These are phyloP conservation scores for Gallinago stenura DNA, from an alignment of 2,797 vertebrate species.

Conservation along the genomic window DNA sequence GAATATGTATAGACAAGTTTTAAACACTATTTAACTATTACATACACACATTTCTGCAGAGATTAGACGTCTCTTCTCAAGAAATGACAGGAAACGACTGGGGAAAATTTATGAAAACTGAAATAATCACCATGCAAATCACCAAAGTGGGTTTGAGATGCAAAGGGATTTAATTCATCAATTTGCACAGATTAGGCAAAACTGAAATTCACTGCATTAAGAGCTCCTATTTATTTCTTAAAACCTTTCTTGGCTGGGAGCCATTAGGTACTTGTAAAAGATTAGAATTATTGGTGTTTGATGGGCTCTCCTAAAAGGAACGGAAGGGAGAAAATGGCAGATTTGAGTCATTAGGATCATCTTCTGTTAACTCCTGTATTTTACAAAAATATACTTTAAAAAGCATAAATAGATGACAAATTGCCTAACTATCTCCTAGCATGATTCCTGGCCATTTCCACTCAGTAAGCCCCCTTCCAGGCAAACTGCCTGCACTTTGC, in stretches of 20 bases:
- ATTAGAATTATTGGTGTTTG: constrained; percentile 71
- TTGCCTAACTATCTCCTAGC: constrained; percentile 6
- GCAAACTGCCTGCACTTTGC: background rate
- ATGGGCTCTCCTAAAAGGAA: constrained; percentile 64
- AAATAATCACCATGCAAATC: constrained; percentile 70
- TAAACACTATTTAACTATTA: background rate
- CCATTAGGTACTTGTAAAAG: constrained; percentile 71
- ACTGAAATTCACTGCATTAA: constrained; percentile 74
- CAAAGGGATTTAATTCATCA: constrained; percentile 75
- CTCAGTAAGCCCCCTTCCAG: background rate
- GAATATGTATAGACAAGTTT: background rate
- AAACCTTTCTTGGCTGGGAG: constrained; percentile 73
- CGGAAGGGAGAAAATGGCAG: constrained; percentile 37
- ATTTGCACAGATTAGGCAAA: constrained; percentile 75
- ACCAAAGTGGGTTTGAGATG: constrained; percentile 72
- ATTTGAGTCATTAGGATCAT: constrained; percentile 60
- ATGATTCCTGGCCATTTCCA: background rate
- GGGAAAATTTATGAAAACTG: constrained; percentile 62
- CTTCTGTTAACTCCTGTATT: constrained; percentile 49
- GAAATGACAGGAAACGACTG: constrained; percentile 57
- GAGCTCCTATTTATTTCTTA: constrained; percentile 76
- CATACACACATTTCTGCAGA: background rate
- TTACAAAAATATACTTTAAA: constrained; percentile 53
- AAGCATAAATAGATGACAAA: constrained; percentile 65
- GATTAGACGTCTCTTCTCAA: background rate